Evolutionary conservation across 2,113 vertebrate species (phyloP).

Genomic region (Ranitomeya imitator): DNA sequence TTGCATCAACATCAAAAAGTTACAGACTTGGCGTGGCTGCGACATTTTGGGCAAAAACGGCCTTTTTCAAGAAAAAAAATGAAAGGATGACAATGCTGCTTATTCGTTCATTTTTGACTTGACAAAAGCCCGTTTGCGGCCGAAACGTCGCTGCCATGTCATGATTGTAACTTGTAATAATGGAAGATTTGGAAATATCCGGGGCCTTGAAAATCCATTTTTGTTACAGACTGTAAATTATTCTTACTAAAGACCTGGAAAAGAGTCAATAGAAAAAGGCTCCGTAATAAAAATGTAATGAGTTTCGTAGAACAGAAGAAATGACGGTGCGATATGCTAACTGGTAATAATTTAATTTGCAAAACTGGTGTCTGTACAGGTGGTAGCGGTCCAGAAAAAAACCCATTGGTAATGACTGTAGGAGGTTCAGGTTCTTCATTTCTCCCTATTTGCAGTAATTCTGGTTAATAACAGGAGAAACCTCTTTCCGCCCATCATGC

Average conservation of each 20-base stretch:
- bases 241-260: not conserved
- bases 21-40: too few species aligned
- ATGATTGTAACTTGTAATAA: too few species aligned
- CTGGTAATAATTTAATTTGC: not conserved
- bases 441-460: not conserved
- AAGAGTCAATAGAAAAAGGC: not conserved
- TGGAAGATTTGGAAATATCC: too few species aligned
- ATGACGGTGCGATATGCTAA: not conserved
- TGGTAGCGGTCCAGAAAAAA: not conserved
- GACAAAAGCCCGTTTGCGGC: too few species aligned
- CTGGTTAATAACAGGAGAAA: not conserved
- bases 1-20: too few species aligned
- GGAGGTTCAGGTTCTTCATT: not conserved
- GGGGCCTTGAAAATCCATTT: too few species aligned
- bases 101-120: too few species aligned
- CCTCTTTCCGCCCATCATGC: not conserved
- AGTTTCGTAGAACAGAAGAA: not conserved
- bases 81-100: too few species aligned
- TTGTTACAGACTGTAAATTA: too few species aligned
- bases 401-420: not conserved
- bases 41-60: too few species aligned
- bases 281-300: not conserved
- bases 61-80: too few species aligned
- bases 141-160: too few species aligned
- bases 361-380: not conserved